Conservation (phyloP, 2,888 invertebrate species). For the Timema cristinae region DNA sequence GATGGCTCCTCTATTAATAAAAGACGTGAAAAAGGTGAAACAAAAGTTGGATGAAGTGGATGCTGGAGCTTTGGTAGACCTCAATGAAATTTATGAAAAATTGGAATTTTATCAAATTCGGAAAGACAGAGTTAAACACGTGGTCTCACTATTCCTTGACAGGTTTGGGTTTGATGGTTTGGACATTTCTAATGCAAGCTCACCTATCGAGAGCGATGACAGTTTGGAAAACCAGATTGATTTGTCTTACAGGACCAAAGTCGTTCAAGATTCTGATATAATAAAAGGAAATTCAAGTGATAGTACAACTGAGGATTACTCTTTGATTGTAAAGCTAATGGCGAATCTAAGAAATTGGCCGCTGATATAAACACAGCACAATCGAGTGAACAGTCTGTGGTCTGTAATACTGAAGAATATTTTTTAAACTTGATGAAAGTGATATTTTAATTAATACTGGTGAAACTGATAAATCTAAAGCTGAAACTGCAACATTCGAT, state of each 20-base stretch:
- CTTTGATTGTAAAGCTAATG: not conserved
- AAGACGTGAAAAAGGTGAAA: conserved; percentile 9
- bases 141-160: conserved; percentile 3
- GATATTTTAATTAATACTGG: conserved; percentile 7
- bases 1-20: not conserved
- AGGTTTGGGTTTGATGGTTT: not conserved
- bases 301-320: not conserved
- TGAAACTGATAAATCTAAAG: not conserved
- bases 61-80: conserved; percentile 2
- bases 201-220: not conserved
- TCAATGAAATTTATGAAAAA: conserved; percentile 18
- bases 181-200: not conserved
- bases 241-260: not conserved
- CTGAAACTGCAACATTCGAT: too few relatives aligned
- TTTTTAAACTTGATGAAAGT: not conserved
- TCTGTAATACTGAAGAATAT: not conserved
- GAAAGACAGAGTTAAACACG: conserved; percentile 15
- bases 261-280: not conserved
- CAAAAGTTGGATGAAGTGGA: conserved; percentile 11
- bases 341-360: too few relatives aligned
- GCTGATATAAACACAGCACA: too few relatives aligned
- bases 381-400: too few relatives aligned
- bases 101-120: not conserved
- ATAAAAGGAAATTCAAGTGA: not conserved
- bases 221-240: not conserved